phyloP scores from a whole-genome alignment of 2,888 invertebrate genomes.

The Dysmachus trigonus region DNA sequence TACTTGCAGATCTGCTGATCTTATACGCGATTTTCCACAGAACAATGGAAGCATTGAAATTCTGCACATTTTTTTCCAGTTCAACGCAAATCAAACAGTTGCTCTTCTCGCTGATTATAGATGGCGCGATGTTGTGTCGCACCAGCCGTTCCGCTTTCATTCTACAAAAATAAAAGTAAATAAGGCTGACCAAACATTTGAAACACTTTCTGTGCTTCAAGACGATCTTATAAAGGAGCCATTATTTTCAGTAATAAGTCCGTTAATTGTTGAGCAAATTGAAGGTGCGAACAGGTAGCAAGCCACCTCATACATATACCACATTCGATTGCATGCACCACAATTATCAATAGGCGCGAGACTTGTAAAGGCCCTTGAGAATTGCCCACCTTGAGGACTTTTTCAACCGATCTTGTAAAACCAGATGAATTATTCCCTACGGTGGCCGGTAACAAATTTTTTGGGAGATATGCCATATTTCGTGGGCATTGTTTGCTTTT shows the following conservation, averaged over 20 bases:
- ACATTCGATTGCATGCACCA: background rate
- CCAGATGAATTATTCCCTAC: conserved; percentile 34
- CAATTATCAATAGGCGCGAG: background rate
- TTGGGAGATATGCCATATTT: conserved; percentile 3
- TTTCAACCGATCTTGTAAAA: background rate
- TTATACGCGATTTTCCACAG: background rate
- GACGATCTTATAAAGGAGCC: background rate
- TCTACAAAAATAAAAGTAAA: background rate
- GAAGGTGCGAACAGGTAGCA: background rate
- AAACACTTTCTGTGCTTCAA: background rate
- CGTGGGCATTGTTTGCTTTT: background rate
- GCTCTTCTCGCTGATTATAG: background rate
- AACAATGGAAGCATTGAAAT: conserved; percentile 16
- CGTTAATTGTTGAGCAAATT: conserved; percentile 12
- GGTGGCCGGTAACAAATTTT: background rate
- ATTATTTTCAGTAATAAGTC: background rate
- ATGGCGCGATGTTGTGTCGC: background rate
- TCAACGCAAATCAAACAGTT: background rate
- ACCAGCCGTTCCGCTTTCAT: background rate
- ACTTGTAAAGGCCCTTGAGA: background rate
- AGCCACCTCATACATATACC: background rate
- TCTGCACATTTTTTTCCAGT: background rate
- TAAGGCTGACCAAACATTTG: background rate
- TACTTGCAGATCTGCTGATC: background rate
- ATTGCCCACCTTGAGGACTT: background rate